Conservation (phyloP, 2,113 vertebrate species). For the Numida meleagris region DNA sequence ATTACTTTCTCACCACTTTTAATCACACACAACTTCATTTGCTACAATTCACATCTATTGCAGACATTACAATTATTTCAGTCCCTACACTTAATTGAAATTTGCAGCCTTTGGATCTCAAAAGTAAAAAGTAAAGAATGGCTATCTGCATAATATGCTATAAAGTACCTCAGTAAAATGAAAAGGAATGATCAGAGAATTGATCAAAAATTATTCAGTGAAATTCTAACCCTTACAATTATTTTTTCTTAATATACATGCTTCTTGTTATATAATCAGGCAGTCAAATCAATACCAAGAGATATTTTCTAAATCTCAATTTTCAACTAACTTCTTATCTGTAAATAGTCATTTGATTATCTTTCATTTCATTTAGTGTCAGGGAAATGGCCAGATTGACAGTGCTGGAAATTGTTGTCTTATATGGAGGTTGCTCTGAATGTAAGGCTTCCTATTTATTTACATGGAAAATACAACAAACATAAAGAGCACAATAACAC, state of each 20-base stretch:
- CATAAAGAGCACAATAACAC: not conserved
- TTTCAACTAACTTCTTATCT: slow-evolving; percentile 7
- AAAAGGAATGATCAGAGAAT: not conserved
- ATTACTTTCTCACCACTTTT: not conserved
- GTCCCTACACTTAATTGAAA: not conserved
- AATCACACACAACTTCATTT: not conserved
- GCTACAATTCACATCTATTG: not conserved
- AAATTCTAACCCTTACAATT: not conserved
- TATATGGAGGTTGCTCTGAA: not conserved
- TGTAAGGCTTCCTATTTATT: not conserved
- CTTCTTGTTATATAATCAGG: not conserved
- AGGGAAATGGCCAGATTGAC: not conserved
- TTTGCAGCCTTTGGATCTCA: not conserved
- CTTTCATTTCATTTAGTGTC: not conserved
- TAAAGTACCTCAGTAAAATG: not conserved
- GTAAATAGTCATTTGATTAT: slow-evolving; percentile 12
- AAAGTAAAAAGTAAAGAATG: not conserved
- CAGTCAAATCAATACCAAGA: not conserved
- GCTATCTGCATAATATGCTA: fast-evolving
- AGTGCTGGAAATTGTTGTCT: not conserved
- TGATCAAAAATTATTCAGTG: not conserved
- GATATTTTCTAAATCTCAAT: not conserved
- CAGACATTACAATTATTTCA: not conserved
- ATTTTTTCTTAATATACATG: not conserved
- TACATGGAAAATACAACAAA: not conserved